These are phyloP conservation scores for Drosophila lowei DNA, from an alignment of 1,140 invertebrate genomes.

Conservation along the genomic window DNA sequence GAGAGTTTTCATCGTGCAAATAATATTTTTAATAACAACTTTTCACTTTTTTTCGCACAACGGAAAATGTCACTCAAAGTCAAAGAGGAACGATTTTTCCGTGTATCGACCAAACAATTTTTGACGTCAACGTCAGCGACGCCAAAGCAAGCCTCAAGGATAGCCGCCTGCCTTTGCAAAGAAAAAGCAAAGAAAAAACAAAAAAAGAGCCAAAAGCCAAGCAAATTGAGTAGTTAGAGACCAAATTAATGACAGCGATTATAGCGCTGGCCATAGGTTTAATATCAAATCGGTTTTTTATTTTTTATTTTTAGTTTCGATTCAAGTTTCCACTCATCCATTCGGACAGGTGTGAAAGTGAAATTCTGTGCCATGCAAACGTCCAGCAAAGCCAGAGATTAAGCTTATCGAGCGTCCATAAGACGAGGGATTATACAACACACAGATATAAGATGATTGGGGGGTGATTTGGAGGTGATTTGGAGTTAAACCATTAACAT, in stretches of 20 bases:
- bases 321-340: slow-evolving; percentile 45
- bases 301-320: slow-evolving; percentile 5
- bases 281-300: slow-evolving; percentile 25
- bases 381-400: slow-evolving; percentile 23
- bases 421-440: neutral
- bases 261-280: slow-evolving; percentile 29
- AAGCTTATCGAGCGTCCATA: neutral
- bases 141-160: slow-evolving; percentile 32
- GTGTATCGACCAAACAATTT: slow-evolving; percentile 66
- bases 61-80: slow-evolving; percentile 80
- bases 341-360: slow-evolving; percentile 54
- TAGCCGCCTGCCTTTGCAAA: slow-evolving; percentile 5
- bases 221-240: slow-evolving; percentile 49
- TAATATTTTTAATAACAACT: slow-evolving; percentile 67
- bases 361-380: slow-evolving; percentile 52
- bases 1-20: slow-evolving; percentile 52
- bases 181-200: neutral
- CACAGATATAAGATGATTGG: too few relatives aligned
- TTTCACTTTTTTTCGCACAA: slow-evolving; percentile 71
- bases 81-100: slow-evolving; percentile 55
- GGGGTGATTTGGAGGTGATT: too few relatives aligned
- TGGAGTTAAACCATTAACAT: too few relatives aligned
- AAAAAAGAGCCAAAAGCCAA: slow-evolving; percentile 30
- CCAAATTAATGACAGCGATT: slow-evolving; percentile 54
- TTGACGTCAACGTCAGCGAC: slow-evolving; percentile 51